Evolutionary conservation across 2,113 vertebrate genomes (phyloP).

Genomic region (Sisor rabdophorus): DNA sequence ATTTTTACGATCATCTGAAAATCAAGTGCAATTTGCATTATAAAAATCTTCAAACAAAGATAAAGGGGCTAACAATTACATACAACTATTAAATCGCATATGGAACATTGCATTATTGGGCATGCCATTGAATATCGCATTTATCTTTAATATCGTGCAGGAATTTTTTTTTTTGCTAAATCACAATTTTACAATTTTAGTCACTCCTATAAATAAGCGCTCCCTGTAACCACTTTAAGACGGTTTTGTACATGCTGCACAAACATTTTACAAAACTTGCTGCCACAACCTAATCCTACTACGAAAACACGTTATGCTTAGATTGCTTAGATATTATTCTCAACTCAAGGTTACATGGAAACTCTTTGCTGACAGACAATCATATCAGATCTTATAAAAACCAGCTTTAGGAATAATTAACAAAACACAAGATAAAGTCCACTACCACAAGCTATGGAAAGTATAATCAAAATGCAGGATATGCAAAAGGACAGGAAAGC

Average conservation of each 20-base stretch:
- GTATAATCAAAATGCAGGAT: conserved; percentile 13
- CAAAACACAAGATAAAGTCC: not conserved
- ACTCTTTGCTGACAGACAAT: not conserved
- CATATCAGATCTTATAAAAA: not conserved
- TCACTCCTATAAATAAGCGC: not conserved
- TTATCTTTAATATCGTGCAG: no score
- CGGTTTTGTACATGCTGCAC: not conserved
- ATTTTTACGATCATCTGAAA: no score
- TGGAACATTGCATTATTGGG: no score
- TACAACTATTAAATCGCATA: no score
- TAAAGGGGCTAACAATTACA: no score
- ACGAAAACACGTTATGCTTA: not conserved
- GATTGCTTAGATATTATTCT: not conserved
- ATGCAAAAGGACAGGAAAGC: conserved; percentile 29
- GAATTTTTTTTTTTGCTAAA: no score
- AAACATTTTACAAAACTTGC: not conserved
- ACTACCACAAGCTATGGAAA: conserved; percentile 25
- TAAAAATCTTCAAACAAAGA: no score
- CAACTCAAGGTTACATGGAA: not conserved
- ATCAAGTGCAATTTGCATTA: no score
- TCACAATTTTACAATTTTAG: not conserved
- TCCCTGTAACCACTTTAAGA: not conserved
- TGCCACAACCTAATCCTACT: not conserved
- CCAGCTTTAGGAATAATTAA: not conserved
- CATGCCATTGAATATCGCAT: no score